Conservation (phyloP, 2,888 invertebrate genomes). For the Pimpla rufipes region DNA sequence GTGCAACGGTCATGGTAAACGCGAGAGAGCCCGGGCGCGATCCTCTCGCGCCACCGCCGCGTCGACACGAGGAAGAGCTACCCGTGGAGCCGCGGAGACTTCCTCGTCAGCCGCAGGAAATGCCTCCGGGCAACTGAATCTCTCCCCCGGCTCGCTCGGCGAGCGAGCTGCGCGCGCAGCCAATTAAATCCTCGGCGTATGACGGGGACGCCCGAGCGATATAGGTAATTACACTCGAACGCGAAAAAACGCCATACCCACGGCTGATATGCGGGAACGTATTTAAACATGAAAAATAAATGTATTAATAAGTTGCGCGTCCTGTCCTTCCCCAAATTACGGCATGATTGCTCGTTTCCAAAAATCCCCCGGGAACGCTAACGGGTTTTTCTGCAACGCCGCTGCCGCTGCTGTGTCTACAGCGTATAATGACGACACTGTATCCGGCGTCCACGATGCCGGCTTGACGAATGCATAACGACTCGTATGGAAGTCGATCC, state of each 20-base stretch:
- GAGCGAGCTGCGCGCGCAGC: background rate
- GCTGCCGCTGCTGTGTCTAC: no score
- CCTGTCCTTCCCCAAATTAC: conserved; percentile 3
- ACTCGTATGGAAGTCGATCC: no score
- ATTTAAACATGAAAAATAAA: background rate
- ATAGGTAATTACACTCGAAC: conserved; percentile 18
- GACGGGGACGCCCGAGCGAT: conserved; percentile 14
- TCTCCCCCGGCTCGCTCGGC: conserved; percentile 2
- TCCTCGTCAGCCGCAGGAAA: conserved; percentile 50
- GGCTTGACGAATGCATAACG: no score
- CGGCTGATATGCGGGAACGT: background rate
- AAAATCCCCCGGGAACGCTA: background rate
- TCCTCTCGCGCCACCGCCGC: conserved; percentile 23
- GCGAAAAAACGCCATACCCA: background rate
- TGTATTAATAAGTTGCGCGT: background rate
- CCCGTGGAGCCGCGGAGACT: conserved; percentile 25
- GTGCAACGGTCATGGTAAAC: conserved; percentile 68
- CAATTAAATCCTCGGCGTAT: conserved; percentile 18
- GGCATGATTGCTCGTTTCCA: conserved; percentile 10
- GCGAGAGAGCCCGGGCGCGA: conserved; percentile 56
- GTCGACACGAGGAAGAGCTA: conserved; percentile 63
- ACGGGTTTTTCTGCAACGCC: no score
- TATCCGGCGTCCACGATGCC: no score
- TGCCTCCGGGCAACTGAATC: conserved; percentile 27
- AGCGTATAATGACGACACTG: no score